Base-by-base conservation (phyloP, 2,113 vertebrate genomes). In the Dolichallabes microphthalmus region DNA sequence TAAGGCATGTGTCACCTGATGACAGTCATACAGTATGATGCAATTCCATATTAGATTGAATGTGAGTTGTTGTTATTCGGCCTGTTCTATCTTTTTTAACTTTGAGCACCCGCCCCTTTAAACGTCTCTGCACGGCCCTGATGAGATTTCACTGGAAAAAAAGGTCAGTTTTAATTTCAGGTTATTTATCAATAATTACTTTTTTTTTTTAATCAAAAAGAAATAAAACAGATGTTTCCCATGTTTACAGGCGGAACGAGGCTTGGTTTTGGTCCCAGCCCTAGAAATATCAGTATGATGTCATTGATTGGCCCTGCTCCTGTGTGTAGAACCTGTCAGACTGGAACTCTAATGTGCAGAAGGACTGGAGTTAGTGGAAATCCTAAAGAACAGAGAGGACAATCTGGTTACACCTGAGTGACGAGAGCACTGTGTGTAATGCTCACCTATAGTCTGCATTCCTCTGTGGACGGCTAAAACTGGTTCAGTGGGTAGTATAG, bases 391-490 rank as follows among this genome's bases (percentile, higher is more conserved):
- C 7, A 75, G 8, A n/a, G 20, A 60, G 9, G 63, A 39, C 69
- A 58, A 58, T 50, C 52, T 45, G 80, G 64, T 20, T 58, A 13
- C 74, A 86, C 74, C 57, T 39, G 84, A 86, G 22, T 74, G 53
- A 79, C 64, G 63, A 60, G 58, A 63, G 57, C 77, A 20, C 27
- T 17, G 45, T 13, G 27, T 55, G 17, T 0, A 55, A 73, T n/a
- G 74, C 71, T 69, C 32, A 39, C 22, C 80, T 60, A 22, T 27
- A 15, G 74, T 50, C 57, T 15, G 0, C 63, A 55, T 77, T 60
- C 64, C 64, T 68, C 22, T 80, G 55, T n/a, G 73, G 71, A 80
- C 84, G 22, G 35, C 75, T 68, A 57, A 83, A 68, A 88, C 80
- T n/a, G 58, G 66, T 50, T 4, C 13, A 52, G 22, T 50, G 12